Evolutionary conservation across 1,140 invertebrate species (phyloP).

Genomic region (Coenobita brevimanus): DNA sequence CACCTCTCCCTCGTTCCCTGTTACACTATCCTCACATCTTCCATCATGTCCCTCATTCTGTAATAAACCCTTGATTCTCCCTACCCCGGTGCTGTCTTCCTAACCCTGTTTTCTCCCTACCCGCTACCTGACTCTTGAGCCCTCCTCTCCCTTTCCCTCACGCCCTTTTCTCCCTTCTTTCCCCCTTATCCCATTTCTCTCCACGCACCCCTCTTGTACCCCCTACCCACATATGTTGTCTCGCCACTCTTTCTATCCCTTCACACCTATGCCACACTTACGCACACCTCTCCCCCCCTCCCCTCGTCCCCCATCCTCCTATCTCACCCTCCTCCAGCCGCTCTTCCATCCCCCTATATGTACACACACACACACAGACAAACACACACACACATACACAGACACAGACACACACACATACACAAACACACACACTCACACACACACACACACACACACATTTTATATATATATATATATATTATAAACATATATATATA

Average conservation of each 20-base stretch:
- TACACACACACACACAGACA: constrained; percentile 11
- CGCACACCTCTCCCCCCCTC: background rate
- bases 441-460: too few species aligned
- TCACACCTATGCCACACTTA: background rate
- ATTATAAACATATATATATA: background rate
- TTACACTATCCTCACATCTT: background rate
- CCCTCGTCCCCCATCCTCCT: background rate
- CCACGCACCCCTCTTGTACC: too few species aligned
- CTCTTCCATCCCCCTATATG: background rate
- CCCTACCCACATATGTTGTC: background rate
- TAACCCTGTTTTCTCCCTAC: background rate
- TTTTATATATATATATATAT: too few species aligned
- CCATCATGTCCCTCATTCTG: background rate
- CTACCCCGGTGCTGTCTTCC: background rate
- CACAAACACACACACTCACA: too few species aligned
- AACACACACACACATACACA: too few species aligned
- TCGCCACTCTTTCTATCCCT: background rate
- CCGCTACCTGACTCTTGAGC: background rate
- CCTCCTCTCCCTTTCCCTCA: background rate
- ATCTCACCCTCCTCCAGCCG: background rate
- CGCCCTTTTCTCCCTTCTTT: background rate
- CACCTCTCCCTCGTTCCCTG: background rate
- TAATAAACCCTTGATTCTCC: background rate
- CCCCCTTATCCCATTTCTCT: background rate
- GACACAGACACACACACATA: background rate